Conservation (phyloP, 2,797 vertebrate genomes). For the Apogon hyalosoma region DNA sequence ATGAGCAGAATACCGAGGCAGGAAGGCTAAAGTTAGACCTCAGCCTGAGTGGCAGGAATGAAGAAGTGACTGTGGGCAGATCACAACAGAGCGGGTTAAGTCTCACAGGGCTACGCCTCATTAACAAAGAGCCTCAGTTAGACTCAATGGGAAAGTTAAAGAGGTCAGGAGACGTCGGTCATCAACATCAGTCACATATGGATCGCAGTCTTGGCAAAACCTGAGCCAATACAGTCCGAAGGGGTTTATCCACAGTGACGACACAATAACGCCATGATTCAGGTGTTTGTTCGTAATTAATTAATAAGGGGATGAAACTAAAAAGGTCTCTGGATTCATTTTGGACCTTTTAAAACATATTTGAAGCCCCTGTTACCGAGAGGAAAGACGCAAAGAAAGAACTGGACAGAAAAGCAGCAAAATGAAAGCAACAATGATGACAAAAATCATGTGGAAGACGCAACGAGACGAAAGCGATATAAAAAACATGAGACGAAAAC, state of each 20-base stretch:
- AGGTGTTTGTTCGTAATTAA: background rate
- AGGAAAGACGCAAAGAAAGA: no score
- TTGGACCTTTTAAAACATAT: no score
- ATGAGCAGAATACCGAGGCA: conserved; percentile 52
- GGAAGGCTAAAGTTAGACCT: conserved; percentile 63
- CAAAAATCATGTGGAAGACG: no score
- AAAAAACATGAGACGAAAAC: no score
- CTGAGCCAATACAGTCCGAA: background rate
- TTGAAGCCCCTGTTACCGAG: no score
- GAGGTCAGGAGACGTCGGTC: conserved; percentile 49
- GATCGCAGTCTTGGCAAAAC: conserved; percentile 16
- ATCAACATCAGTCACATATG: conserved; percentile 47
- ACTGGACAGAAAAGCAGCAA: no score
- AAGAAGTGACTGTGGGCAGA: conserved; percentile 34
- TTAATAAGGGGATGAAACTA: background rate
- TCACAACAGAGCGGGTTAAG: conserved; percentile 50
- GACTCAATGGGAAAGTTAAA: conserved; percentile 44
- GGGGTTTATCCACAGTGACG: no score
- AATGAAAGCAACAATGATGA: no score
- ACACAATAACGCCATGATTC: no score
- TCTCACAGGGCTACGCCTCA: conserved; percentile 64
- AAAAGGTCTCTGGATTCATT: no score
- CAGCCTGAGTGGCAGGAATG: conserved; percentile 54
- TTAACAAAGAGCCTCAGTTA: conserved; percentile 48
- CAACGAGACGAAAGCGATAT: no score